Conservation (phyloP, 2,888 invertebrate genomes). For the Acanthosepion pharaonis region DNA sequence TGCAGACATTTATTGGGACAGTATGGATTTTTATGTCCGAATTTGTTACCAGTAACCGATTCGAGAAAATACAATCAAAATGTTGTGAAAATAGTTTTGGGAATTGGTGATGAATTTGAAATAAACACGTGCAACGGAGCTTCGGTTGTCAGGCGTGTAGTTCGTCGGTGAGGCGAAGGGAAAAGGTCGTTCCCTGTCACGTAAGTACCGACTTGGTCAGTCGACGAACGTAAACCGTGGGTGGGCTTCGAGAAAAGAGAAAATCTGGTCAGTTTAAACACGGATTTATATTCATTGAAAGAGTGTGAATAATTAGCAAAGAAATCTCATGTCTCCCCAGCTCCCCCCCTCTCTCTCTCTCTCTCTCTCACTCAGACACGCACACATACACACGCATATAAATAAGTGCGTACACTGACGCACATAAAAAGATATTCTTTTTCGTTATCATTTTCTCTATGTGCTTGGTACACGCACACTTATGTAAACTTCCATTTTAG, state of each 20-base stretch:
- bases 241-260: neutral
- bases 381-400: neutral
- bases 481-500: no score
- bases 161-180: neutral
- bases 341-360: no score
- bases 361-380: neutral
- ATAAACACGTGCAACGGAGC: neutral
- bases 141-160: neutral
- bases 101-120: neutral
- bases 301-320: neutral
- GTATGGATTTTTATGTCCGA: no score
- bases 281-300: neutral
- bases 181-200: neutral
- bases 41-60: no score
- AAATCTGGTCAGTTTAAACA: neutral
- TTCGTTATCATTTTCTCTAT: no score
- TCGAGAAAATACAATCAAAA: no score
- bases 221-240: neutral
- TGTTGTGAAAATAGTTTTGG: no score
- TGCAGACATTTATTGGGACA: no score
- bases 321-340: neutral
- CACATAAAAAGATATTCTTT: neutral
- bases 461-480: no score
- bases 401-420: neutral
- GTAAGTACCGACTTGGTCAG: neutral